Evolutionary conservation across 2,888 invertebrate genomes (phyloP).

Genomic region (Limenitis arthemis): DNA sequence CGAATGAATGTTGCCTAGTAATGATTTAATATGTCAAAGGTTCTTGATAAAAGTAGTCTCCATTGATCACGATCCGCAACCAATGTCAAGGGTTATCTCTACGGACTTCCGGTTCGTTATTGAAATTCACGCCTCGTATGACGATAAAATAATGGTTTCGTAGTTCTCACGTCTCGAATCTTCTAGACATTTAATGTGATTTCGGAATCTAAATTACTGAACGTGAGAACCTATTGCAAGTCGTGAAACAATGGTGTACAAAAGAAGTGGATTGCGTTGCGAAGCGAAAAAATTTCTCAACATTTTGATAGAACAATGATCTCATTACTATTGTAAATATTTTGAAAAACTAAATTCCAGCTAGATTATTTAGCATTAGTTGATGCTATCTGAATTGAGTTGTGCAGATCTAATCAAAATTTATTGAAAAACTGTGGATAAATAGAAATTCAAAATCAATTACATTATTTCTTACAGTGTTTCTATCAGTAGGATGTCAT

Average conservation of each 20-base stretch:
- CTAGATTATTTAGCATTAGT: too few species aligned
- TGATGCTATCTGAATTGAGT: too few species aligned
- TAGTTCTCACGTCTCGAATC: conserved; percentile 22
- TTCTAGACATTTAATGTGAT: conserved; percentile 29
- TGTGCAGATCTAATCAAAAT: too few species aligned
- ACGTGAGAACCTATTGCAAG: conserved; percentile 40
- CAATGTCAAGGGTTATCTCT: conserved; percentile 51
- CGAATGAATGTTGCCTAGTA: conserved; percentile 24
- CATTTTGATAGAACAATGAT: neutral
- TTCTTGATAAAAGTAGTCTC: conserved; percentile 22
- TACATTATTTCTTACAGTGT: too few species aligned
- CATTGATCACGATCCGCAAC: conserved; percentile 41
- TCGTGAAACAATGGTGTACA: conserved; percentile 44
- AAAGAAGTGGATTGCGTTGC: conserved; percentile 39
- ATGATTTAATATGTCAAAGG: neutral
- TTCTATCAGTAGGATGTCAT: too few species aligned
- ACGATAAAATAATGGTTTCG: conserved; percentile 25
- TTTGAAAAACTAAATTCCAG: neutral
- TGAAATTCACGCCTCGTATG: conserved; percentile 24
- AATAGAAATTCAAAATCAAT: too few species aligned
- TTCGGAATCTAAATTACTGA: conserved; percentile 28
- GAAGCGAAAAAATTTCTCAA: neutral
- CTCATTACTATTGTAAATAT: neutral
- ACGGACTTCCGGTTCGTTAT: conserved; percentile 39
- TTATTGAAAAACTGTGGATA: too few species aligned